A percentile compares a stretch with the other conserved stretches of the same genome.
These are phyloP conservation scores for Protaetia brevitarsis DNA, from an alignment of 1,140 invertebrate genomes.

Conservation along the genomic window DNA sequence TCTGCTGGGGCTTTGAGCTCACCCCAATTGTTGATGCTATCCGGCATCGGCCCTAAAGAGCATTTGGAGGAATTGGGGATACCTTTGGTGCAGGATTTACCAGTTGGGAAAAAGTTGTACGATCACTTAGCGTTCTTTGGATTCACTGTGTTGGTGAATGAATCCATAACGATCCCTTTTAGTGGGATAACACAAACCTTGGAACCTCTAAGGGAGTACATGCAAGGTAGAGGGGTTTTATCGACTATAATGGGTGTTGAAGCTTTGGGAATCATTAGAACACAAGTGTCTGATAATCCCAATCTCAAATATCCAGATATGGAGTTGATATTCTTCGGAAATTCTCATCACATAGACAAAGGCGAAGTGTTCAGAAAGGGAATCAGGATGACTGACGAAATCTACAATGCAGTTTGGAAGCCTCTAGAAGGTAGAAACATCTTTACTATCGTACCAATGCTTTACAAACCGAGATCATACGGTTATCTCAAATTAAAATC, in stretches of 20 bases:
- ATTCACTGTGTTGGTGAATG: constrained; percentile 35
- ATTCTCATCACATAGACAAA: constrained; percentile 37
- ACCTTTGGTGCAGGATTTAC: constrained; percentile 49
- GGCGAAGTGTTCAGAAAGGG: constrained; percentile 39
- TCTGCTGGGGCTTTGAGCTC: constrained; percentile 85
- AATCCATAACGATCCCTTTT: constrained; percentile 28
- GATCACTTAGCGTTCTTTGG: constrained; percentile 53
- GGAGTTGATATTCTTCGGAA: constrained; percentile 56
- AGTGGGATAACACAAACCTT: not conserved
- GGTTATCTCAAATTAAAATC: constrained; percentile 57
- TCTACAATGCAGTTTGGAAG: constrained; percentile 39
- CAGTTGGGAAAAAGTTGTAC: constrained; percentile 55
- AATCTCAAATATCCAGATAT: constrained; percentile 58
- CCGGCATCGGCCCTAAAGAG: constrained; percentile 69
- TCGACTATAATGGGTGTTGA: constrained; percentile 52
- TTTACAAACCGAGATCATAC: constrained; percentile 65
- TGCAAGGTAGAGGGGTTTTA: constrained; percentile 35
- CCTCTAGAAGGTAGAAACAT: constrained; percentile 32
- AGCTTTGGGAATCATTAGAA: constrained; percentile 53
- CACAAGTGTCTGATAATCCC: constrained; percentile 42
- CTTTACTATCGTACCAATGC: constrained; percentile 55
- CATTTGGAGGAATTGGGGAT: constrained; percentile 51
- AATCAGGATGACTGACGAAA: constrained; percentile 35
- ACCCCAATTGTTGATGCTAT: constrained; percentile 78
- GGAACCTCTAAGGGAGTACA: constrained; percentile 38